Evolutionary conservation across 2,888 invertebrate species (phyloP), one percentile per base, ranked within the genome.

Genomic region (Patella caerulea): DNA sequence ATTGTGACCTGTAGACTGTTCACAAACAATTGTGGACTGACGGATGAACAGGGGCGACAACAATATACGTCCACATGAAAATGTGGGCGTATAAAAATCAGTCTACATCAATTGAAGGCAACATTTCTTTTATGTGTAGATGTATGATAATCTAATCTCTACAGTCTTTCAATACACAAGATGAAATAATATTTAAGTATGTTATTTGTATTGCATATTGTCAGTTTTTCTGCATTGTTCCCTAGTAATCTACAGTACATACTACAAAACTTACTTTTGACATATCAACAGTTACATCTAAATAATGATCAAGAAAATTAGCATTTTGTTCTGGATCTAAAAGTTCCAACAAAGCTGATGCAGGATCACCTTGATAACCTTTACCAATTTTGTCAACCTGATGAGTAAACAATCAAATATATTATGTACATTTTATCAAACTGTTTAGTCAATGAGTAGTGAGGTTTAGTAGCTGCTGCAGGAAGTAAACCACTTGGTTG

Each of bases 301-400:
- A 92, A 92, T 99, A 99, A 92, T 99, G 99, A 92, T 99, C 99
- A 72, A 99, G 93, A 93, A 99, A 99, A 92, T 99, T 98, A 3
- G 95, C 94, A 92, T 99, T 99, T 92, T 99, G 99, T 92, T 99
- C 99, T 0, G 99, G 99, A 93, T 99, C 99, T 3, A 99, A 93
- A 83, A 99, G 94, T 92, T 99, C 99, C 2, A 99, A 93, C 0
- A 99, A 93, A 0, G 99, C 99, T 0, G 99, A 98, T 5, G 98
- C 95, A 2, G 99, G 99, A 93, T 99, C 99, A 1, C 99, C 99
- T 91, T 98, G 97, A 89, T 97, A 96, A 78, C 91, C 98, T 87
- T 96, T 96, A 86, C 92, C 94, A 90, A 93, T 93, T 86, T 94
- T 94, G 86, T 94, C 94, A 34, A 94, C 92, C 91, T 93, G 9